Conservation (phyloP, 1,140 invertebrate genomes). For the Ceratoteleas bidentatus region DNA sequence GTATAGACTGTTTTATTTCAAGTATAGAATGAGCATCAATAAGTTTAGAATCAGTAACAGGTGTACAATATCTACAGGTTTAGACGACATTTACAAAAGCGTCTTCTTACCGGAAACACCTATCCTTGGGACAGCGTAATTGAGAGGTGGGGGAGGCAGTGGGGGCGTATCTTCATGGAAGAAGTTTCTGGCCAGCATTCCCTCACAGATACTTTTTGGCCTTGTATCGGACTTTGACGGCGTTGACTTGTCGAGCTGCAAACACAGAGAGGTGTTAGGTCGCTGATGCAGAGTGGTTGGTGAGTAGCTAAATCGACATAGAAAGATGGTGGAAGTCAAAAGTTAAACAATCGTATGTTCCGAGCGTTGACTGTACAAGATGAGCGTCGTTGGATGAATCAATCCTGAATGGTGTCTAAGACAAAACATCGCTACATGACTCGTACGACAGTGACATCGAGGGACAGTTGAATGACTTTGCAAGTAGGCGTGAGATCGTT, state of each 20-base stretch:
- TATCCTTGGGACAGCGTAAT: conserved; percentile 80
- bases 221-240: conserved; percentile 71
- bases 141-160: conserved; percentile 84
- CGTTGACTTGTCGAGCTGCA: conserved; percentile 77
- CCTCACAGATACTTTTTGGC: conserved; percentile 78
- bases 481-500: conserved; percentile 4
- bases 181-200: conserved; percentile 75
- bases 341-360: background rate
- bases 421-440: conserved; percentile 2
- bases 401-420: conserved; percentile 4
- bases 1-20: too few relatives aligned
- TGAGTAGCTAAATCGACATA: conserved; percentile 18
- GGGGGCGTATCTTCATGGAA: conserved; percentile 81
- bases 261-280: conserved; percentile 35
- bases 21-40: too few relatives aligned
- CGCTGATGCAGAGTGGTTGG: background rate
- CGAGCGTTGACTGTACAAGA: conserved; percentile 5
- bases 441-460: background rate
- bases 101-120: conserved; percentile 77
- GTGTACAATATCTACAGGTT: too few relatives aligned
- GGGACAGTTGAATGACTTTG: background rate
- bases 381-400: conserved; percentile 12
- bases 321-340: conserved; percentile 17
- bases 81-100: too few relatives aligned
- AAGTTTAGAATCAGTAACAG: too few relatives aligned